Base-by-base conservation (phyloP, 1,140 invertebrate genomes). In the Drosophila sproati region DNA sequence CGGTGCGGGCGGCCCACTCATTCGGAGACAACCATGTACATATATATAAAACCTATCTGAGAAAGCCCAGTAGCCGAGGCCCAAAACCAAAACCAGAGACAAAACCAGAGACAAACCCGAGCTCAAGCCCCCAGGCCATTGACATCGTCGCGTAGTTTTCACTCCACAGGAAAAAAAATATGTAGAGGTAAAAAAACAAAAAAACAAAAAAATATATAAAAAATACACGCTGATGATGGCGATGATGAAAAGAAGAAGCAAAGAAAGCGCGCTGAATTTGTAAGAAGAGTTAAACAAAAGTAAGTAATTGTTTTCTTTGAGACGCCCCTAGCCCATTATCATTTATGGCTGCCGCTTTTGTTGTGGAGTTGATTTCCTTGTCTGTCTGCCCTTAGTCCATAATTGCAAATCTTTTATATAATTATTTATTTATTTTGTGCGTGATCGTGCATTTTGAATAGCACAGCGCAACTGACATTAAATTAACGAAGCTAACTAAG, bases 211-310 rank as follows among this genome's bases (percentile, higher is more conserved):
- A 45, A 59, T 59, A 34, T 47, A 34, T 59, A 47, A n/a, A 41
- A 47, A 60, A 60, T 34, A 34, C 7, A 47, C 47, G 31, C 5
- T 32, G 8, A n/a, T 59, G 29, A 50, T 4, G 8, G 31, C 8
- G 8, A 10, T 29, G 71, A 66, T 37, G 43, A 55, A 66, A 64
- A 20, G 20, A 61, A 57, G 43, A 47, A 51, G 63, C 67, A 82
- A 86, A 86, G 82, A 86, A 86, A 86, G 82, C 79, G 82, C 75
- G 79, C 69, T 80, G 77, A 83, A 80, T 83, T 85, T 70, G 63
- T 76, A 82, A 48, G 70, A 82, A 74, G 82, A 63, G 63, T 60
- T 71, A 78, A 76, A 73, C 66, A 85, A 78, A 74, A 78, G 51
- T 63, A 73, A 78, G 60, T 85, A 80, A 86, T 85, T 85, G 77